Evolutionary conservation across 2,113 vertebrate genomes (phyloP), one percentile per base, ranked within the genome.

Genomic region (pig (Sus scrofa)): DNA sequence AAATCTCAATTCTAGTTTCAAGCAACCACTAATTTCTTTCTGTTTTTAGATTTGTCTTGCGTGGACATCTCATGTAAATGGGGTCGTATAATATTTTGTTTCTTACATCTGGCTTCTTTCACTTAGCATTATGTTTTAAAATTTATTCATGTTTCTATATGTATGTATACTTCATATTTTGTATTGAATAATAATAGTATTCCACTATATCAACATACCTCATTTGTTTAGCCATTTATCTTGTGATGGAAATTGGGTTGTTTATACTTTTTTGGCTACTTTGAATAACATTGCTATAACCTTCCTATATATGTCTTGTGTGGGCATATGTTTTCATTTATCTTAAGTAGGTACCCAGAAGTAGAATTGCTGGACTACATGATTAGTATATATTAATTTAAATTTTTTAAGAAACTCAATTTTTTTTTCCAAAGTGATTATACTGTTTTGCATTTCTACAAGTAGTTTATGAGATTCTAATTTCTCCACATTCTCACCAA

Each of bases 361-460:
- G 30, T 12, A 54, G 16, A n/a, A 79, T 34, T 58, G 54, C 20
- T 79, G 54, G 54, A 58, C 58, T 79, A n/a, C 77, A 34, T 79
- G 52, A 79, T 58, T 34, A 58, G 13, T 8, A 12, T 24, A 58
- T 9, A 24, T 34, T 34, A 92, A 44, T 44, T 44, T 44, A 44
- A 44, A 52, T 9, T 68, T 94, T 94, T 83, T 73, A 91, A 75
- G 58, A 83, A 86, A 86, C 0, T n/a, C n/a, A 92, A 50, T 44
- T 7, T 44, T 5, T 5, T 67, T 30, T 65, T 50, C 37, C 15
- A 63, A 86, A 65, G 3, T 54, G 6, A 81, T 2, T 70, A 6
- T 2, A 87, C 56, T 34, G 79, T 88, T 95, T 91, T 85, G 4
- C 18, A 54, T 70, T 88, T 68, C 30, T 2, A 50, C 3, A 19